Conservation (phyloP, 1,140 invertebrate genomes). For the Caenorhabditis tropicalis region DNA sequence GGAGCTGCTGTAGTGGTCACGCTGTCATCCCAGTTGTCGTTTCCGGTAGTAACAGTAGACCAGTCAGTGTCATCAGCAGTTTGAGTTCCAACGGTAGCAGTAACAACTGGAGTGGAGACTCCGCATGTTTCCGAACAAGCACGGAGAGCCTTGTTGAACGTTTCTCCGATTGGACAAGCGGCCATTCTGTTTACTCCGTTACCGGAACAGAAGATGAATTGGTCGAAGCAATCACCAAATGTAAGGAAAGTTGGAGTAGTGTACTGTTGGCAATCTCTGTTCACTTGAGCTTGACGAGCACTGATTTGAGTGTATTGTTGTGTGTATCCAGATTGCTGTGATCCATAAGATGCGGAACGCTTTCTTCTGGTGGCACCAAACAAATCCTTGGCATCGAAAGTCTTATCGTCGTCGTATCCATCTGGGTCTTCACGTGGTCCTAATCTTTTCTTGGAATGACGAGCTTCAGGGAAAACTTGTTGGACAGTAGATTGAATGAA, state of each 20-base stretch:
- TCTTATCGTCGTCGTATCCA: not conserved
- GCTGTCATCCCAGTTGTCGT: not conserved
- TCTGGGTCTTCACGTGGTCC: conserved; percentile 2
- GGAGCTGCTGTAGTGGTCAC: not conserved
- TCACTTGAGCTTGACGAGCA: conserved; percentile 17
- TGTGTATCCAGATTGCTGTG: not conserved
- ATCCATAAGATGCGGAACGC: not conserved
- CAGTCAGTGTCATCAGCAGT: not conserved
- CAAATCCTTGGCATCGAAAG: conserved; percentile 1
- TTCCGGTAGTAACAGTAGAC: not conserved
- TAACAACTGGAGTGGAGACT: not conserved
- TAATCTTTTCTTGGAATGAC: conserved; percentile 1
- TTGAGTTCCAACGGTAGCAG: not conserved
- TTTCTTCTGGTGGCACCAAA: conserved; percentile 19
- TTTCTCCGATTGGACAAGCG: not conserved
- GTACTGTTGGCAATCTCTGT: conserved; percentile 1
- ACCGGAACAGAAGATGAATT: conserved; percentile 12
- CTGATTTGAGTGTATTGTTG: not conserved
- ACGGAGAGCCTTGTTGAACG: conserved; percentile 17
- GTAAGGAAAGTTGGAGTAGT: conserved; percentile 16
- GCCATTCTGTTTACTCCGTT: conserved; percentile 6
- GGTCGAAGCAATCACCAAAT: conserved; percentile 16
- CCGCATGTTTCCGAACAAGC: conserved; percentile 19
- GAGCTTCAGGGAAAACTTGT: not conserved
- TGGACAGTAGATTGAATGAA: not conserved